These are phyloP conservation scores for Octomys mimax DNA, from an alignment of 2,797 vertebrate genomes.

Conservation along the genomic window DNA sequence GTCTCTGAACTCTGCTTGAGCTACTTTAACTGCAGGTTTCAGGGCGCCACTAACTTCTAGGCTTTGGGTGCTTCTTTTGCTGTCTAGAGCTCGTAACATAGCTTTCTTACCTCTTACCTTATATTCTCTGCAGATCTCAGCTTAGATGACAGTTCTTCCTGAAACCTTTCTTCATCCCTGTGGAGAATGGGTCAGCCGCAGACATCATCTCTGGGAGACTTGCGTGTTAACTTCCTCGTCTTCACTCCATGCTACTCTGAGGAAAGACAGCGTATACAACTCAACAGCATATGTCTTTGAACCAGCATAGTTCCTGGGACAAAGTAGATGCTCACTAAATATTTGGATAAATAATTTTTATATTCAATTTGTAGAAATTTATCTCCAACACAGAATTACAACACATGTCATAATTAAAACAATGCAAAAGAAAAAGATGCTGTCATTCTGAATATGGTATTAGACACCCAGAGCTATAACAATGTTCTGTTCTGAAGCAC, in stretches of 20 bases:
- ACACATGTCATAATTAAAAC: not conserved
- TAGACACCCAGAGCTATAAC: not conserved
- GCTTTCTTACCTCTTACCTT: not conserved
- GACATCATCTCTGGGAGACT: not conserved
- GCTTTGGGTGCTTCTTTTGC: not conserved
- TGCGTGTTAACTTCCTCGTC: not conserved
- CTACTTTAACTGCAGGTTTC: not conserved
- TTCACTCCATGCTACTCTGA: not conserved
- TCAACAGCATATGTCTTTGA: not conserved
- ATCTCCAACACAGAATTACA: not conserved
- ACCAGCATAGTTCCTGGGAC: not conserved
- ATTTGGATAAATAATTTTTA: not conserved
- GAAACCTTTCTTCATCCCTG: not conserved
- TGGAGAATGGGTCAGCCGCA: not conserved
- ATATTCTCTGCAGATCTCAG: not conserved
- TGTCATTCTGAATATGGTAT: not conserved
- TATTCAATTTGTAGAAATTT: not conserved
- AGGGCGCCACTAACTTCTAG: not conserved
- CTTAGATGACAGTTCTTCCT: not conserved
- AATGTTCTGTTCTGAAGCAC: not conserved
- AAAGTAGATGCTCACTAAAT: slow-evolving; percentile 1
- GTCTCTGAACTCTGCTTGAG: not conserved
- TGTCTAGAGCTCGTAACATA: not conserved
- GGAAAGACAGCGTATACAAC: not conserved
- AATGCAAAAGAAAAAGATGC: not conserved